These are phyloP conservation scores for Pteropus rufus DNA, from an alignment of 2,797 vertebrate genomes.

Conservation along the genomic window DNA sequence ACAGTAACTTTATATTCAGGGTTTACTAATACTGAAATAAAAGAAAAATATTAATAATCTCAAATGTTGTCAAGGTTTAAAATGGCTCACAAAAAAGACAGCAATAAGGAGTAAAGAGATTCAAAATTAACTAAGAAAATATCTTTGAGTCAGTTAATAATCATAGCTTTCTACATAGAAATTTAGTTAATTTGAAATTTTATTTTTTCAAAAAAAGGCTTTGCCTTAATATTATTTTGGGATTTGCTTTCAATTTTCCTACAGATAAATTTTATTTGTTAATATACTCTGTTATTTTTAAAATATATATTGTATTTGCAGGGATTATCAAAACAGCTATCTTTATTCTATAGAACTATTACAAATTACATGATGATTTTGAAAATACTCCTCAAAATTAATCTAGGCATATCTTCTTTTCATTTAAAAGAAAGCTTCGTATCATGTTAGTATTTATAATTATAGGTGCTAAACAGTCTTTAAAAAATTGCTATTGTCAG, in stretches of 20 bases:
- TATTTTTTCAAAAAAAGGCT: background rate
- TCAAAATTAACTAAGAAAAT: background rate
- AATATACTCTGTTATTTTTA: background rate
- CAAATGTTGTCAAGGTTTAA: background rate
- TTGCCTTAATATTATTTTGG: background rate
- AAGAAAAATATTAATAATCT: background rate
- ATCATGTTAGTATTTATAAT: background rate
- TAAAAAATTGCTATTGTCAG: background rate
- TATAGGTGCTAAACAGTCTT: fast-evolving
- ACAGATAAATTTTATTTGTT: background rate
- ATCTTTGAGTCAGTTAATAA: background rate
- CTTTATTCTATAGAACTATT: background rate
- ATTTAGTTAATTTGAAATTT: background rate
- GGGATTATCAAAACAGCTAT: background rate
- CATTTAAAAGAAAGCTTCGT: background rate
- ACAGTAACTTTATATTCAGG: background rate
- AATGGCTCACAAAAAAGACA: background rate
- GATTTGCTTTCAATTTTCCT: background rate
- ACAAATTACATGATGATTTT: background rate
- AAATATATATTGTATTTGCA: background rate
- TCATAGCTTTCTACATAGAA: background rate
- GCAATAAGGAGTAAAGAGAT: background rate
- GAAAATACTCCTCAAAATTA: background rate
- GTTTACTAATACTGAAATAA: background rate
- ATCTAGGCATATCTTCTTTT: background rate